Evolutionary conservation across 1,140 invertebrate genomes (phyloP), one percentile per base, ranked within the genome.

Genomic region (Drosophila sulfurigaster): DNA sequence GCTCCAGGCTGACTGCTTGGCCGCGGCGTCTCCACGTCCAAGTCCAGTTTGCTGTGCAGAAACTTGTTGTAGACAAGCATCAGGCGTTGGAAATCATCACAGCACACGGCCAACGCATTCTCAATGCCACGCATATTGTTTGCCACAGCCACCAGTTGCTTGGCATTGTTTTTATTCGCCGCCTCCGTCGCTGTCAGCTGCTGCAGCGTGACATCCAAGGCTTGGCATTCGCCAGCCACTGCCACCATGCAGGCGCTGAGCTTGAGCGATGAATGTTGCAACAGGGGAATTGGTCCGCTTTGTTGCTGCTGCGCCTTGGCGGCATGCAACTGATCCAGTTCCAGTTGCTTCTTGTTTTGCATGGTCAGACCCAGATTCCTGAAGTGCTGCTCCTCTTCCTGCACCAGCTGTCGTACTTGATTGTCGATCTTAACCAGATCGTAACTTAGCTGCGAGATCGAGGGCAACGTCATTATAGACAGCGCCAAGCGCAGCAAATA

Each of bases 1-100:
- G 41, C 28, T 25, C 20, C 20, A 20, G 64, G 46, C 2, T 28
- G 28, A 8, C 20, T 54, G 20, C 49, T 56, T 1, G 25, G 20
- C 1, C 52, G 28, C 0, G 75, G 57, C 35, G 28, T 25, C 1
- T 67, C 71, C 0, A 30, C 28, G 5, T 81, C 81, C 28, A 78
- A 15, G 38, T 88, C 68, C 35, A 92, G 46, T 56, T 92, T 88
- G 35, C 86, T 92, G 63, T 89, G 79, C 28, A 92, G 54, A 75
- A 92, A 92, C 56, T 92, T 92, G 54, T 92, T 91, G 49, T 92
- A 92, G 0, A 92, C 82, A 46, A 92, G 74, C 91, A 92, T 92
- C 6, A 92, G 60, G 0, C 91, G 81, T 35, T 92, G 91, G 60
- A 92, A 92, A 48, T 92, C 91, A 67, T 92, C 90, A 71, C 86